Conservation (phyloP, 1,140 invertebrate genomes). For the Macrosteles quadrilineatus region DNA sequence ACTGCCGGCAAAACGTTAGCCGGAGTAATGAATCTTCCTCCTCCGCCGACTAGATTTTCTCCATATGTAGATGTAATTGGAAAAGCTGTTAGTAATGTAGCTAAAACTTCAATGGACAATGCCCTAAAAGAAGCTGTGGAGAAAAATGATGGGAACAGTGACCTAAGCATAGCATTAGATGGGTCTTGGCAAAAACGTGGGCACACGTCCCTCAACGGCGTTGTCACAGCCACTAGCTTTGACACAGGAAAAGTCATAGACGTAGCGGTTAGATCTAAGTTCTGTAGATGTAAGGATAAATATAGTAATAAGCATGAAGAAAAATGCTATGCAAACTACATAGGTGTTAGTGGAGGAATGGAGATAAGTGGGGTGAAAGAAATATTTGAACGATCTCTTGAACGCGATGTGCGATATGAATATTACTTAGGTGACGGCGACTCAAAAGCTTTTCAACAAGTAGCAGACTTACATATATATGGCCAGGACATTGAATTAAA, state of each 20-base stretch:
- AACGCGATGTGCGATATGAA: slow-evolving; percentile 28
- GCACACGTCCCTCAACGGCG: too few species aligned
- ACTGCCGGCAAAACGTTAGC: too few species aligned
- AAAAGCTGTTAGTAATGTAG: not conserved
- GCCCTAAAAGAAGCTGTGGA: not conserved
- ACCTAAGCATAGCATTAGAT: slow-evolving; percentile 31
- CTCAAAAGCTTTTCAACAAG: slow-evolving; percentile 21
- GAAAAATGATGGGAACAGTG: not conserved
- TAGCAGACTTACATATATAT: not conserved
- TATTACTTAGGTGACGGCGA: slow-evolving; percentile 37
- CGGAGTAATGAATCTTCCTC: not conserved
- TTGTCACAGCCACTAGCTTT: slow-evolving; percentile 30
- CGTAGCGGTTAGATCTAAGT: slow-evolving; percentile 26
- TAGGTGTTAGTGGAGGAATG: slow-evolving; percentile 38
- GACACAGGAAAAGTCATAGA: slow-evolving; percentile 33
- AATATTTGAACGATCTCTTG: slow-evolving; percentile 36
- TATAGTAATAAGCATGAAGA: not conserved
- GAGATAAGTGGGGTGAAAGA: slow-evolving; percentile 34
- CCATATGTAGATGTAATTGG: not conserved
- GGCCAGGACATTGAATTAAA: not conserved
- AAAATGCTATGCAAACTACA: slow-evolving; percentile 35
- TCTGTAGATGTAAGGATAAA: slow-evolving; percentile 25
- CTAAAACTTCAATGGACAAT: not conserved
- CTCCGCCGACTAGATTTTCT: not conserved
- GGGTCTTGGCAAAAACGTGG: too few species aligned